Evolutionary conservation across 2,113 vertebrate species (phyloP).

Genomic region (Antigone vipio): DNA sequence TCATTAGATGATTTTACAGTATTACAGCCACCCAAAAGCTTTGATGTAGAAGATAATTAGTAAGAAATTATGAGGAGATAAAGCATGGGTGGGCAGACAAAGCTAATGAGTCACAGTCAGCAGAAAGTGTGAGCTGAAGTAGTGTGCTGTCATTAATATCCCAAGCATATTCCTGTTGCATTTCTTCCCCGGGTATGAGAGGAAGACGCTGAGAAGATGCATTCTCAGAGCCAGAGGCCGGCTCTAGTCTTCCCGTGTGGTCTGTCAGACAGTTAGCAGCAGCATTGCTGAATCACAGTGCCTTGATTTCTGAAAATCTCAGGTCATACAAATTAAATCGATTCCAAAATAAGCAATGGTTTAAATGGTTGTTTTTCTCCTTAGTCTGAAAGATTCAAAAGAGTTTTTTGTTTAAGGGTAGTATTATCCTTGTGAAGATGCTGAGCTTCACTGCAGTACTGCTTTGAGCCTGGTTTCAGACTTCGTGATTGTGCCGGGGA

Average conservation of each 20-base stretch:
- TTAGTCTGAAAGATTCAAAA: not conserved
- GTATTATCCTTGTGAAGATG: not conserved
- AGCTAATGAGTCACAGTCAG: slow-evolving; percentile 28
- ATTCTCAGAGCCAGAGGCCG: not conserved
- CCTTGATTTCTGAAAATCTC: not conserved
- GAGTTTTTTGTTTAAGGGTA: not conserved
- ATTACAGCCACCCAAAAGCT: slow-evolving; percentile 36
- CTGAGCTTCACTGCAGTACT: not conserved
- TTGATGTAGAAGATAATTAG: slow-evolving; percentile 41
- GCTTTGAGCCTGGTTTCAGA: not conserved
- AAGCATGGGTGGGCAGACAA: slow-evolving; percentile 41
- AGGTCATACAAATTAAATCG: not conserved
- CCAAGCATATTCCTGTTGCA: not conserved
- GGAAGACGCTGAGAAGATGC: not conserved
- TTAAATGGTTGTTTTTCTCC: not conserved
- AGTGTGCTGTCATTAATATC: not conserved
- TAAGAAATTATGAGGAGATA: slow-evolving; percentile 25
- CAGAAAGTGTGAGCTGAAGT: not conserved
- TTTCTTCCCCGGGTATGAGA: not conserved
- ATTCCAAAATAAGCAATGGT: not conserved
- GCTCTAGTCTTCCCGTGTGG: not conserved
- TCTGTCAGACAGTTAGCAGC: not conserved
- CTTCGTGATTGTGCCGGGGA: not conserved
- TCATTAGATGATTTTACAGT: slow-evolving; percentile 23
- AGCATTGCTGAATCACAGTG: not conserved